Conservation (phyloP, 2,888 invertebrate species). For the Agelastica alni region DNA sequence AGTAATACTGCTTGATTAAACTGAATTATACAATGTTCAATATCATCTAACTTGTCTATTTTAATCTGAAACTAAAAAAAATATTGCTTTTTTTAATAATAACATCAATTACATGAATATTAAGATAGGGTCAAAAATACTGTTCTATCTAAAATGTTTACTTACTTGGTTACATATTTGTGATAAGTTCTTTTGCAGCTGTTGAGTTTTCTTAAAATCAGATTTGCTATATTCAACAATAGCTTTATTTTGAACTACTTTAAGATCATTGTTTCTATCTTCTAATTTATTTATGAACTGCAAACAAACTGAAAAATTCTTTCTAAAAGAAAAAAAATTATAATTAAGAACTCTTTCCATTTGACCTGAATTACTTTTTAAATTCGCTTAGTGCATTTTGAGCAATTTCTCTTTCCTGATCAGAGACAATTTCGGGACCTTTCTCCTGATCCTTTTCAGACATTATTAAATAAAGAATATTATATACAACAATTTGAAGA, state of each 20-base stretch:
- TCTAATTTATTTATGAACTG: constrained; percentile 70
- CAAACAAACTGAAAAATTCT: constrained; percentile 66
- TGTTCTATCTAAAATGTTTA: too few relatives aligned
- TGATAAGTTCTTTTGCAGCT: constrained; percentile 70
- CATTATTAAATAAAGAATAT: too few relatives aligned
- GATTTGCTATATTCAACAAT: constrained; percentile 80
- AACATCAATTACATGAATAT: too few relatives aligned
- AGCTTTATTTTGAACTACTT: constrained; percentile 81
- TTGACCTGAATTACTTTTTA: constrained; percentile 48
- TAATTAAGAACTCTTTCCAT: constrained; percentile 8
- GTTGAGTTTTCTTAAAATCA: constrained; percentile 73
- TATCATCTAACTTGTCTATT: constrained; percentile 64
- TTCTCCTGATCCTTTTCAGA: constrained; percentile 51
- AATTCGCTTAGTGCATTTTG: constrained; percentile 52
- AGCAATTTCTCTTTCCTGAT: constrained; percentile 53
- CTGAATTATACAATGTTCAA: constrained; percentile 69
- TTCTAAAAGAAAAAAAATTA: constrained; percentile 48
- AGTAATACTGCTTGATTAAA: constrained; percentile 81
- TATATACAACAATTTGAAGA: too few relatives aligned
- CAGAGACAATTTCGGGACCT: constrained; percentile 48
- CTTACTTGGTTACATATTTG: constrained; percentile 63
- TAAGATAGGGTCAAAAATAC: too few relatives aligned
- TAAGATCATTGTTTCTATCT: constrained; percentile 67
- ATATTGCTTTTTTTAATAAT: too few relatives aligned
- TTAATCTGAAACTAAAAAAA: constrained; percentile 49